Evolutionary conservation across 2,888 invertebrate genomes (phyloP), one percentile per base, ranked within the genome.

Genomic region (Dioctria rufipes): DNA sequence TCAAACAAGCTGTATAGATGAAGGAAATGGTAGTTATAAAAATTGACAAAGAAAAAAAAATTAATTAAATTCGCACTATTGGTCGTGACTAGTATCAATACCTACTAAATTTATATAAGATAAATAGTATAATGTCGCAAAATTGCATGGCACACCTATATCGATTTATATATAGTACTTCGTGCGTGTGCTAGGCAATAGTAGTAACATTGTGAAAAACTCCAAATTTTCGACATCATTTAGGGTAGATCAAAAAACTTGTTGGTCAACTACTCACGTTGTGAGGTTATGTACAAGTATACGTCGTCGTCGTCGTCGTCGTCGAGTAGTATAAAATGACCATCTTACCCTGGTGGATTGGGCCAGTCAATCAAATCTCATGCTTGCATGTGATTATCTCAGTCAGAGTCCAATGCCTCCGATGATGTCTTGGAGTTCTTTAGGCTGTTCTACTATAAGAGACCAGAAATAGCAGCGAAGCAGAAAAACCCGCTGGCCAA

Each of bases 321-420:
- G 25, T 25, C 25, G 25, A 25, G 25, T 25, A 25, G 25, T 25
- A 25, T 2, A 25, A 25, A 0, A 25, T 25, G 25, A 25, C 25
- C 25, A 25, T 25, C 25, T 58, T n/a, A 40, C 58, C 73, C 54
- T 51, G 73, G 25, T 25, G 60, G 60, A 73, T 73, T 54, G 73
- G 54, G 58, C 63, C 63, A 77, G 77, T 77, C 77, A 77, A 77
- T 77, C 77, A 77, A 77, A 77, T 63, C 77, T 63, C 46, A 37
- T 11, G 66, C 77, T 77, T 77, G 77, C 77, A 77, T 77, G 77
- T 77, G 61, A 77, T 77, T 77, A 77, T 77, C 77, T 46, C 77
- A 77, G 63, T 42, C 63, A 77, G 77, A 77, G 77, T 77, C 77
- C 77, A 77, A 77, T 77, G 77, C 63, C 77, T 77, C 63, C 77